phyloP scores from a whole-genome alignment of 2,888 invertebrate genomes.

The Digitonthophagus gazella region DNA sequence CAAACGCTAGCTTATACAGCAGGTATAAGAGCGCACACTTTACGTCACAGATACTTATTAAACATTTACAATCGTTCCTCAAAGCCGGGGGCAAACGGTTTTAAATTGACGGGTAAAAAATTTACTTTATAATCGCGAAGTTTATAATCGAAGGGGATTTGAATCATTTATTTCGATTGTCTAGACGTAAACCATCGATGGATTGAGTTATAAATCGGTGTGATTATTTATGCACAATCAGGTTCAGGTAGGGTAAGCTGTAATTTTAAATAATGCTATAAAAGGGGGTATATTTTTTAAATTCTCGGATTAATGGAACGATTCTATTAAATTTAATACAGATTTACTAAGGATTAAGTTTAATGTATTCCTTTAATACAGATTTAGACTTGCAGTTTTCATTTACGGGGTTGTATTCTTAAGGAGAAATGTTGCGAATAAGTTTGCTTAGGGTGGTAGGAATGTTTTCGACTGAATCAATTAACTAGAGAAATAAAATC shows the following conservation, averaged over 20 bases:
- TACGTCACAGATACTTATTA: neutral
- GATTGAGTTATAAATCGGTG: neutral
- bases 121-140: neutral
- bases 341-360: neutral
- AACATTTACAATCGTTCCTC: neutral
- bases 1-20: constrained; percentile 13
- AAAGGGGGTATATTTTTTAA: neutral
- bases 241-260: neutral
- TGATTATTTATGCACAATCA: neutral
- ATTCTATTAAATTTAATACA: neutral
- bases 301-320: neutral
- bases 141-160: neutral
- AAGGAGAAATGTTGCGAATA: neutral
- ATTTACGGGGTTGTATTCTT: neutral
- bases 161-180: neutral
- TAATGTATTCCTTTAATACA: neutral
- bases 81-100: neutral
- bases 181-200: neutral
- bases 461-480: neutral
- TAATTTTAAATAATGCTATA: neutral
- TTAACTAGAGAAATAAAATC: constrained; percentile 18
- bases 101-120: neutral
- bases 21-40: neutral
- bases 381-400: neutral
- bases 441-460: neutral